These are phyloP conservation scores for Nezara viridula DNA, from an alignment of 2,888 invertebrate genomes.

Conservation along the genomic window DNA sequence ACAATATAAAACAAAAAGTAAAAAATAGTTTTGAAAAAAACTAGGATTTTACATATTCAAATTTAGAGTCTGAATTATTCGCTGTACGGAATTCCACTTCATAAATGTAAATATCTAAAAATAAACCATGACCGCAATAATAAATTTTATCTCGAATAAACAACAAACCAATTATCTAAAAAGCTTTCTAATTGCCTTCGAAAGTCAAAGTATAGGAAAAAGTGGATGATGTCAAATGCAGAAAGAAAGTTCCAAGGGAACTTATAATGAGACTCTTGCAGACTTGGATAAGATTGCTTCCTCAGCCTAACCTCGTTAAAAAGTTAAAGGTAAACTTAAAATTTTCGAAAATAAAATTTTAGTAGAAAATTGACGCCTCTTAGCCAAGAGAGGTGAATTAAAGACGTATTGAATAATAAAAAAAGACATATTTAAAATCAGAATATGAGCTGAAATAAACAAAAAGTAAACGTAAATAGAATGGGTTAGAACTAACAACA, in stretches of 20 bases:
- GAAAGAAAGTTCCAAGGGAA: not conserved
- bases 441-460: too few species aligned
- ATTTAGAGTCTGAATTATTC: too few species aligned
- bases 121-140: not conserved
- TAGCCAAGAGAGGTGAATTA: not conserved
- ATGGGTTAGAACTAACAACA: too few species aligned
- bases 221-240: not conserved
- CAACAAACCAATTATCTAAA: constrained; percentile 9
- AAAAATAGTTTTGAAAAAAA: too few species aligned
- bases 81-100: too few species aligned
- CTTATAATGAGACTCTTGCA: constrained; percentile 17
- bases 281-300: not conserved
- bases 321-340: not conserved
- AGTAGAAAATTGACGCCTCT: not conserved
- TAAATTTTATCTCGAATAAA: not conserved
- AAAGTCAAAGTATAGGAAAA: not conserved
- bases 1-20: too few species aligned
- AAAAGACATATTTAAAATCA: too few species aligned
- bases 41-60: too few species aligned
- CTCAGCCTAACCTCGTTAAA: not conserved
- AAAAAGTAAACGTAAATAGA: too few species aligned
- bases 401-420: too few species aligned
- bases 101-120: too few species aligned
- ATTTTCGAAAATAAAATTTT: not conserved
- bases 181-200: not conserved